Evolutionary conservation across 2,888 invertebrate genomes (phyloP).

Genomic region (Leptinotarsa haldemani): DNA sequence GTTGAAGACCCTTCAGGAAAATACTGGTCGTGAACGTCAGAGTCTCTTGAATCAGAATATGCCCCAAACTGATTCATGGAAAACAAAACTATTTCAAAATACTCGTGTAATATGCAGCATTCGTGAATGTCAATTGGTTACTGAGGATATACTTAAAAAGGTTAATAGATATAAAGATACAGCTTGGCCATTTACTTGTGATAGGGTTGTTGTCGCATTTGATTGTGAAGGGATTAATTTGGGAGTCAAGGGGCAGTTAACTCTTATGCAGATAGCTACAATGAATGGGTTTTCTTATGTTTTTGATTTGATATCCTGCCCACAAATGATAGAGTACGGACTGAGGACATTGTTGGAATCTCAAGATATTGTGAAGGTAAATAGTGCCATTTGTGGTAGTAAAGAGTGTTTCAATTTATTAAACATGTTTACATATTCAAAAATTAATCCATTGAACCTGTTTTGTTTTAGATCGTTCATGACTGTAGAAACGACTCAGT

Average conservation of each 20-base stretch:
- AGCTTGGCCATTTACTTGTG: constrained; percentile 61
- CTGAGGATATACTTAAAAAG: constrained; percentile 74
- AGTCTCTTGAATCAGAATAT: constrained; percentile 60
- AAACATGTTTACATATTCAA: no score
- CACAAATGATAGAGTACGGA: constrained; percentile 83
- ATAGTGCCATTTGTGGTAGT: constrained; percentile 25
- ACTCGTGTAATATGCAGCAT: constrained; percentile 83
- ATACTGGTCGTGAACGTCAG: constrained; percentile 74
- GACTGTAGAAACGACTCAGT: constrained; percentile 93
- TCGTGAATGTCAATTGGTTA: constrained; percentile 81
- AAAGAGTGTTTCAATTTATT: neutral
- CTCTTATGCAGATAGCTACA: constrained; percentile 87
- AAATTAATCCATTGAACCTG: no score
- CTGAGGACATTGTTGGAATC: constrained; percentile 84
- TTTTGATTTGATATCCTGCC: constrained; percentile 88
- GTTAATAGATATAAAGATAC: constrained; percentile 38
- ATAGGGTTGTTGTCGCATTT: constrained; percentile 78
- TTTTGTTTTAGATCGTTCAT: constrained; percentile 77
- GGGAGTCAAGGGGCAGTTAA: constrained; percentile 88
- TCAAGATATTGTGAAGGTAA: constrained; percentile 82
- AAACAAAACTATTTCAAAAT: constrained; percentile 80
- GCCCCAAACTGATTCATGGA: constrained; percentile 77
- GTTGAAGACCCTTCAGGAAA: constrained; percentile 89
- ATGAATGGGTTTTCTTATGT: constrained; percentile 85
- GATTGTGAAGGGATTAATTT: constrained; percentile 95